Percentiles rank a stretch among this genome's conserved stretches.
Evolutionary conservation across 1,140 invertebrate species (phyloP).

Genomic region (Drosophila mayri): DNA sequence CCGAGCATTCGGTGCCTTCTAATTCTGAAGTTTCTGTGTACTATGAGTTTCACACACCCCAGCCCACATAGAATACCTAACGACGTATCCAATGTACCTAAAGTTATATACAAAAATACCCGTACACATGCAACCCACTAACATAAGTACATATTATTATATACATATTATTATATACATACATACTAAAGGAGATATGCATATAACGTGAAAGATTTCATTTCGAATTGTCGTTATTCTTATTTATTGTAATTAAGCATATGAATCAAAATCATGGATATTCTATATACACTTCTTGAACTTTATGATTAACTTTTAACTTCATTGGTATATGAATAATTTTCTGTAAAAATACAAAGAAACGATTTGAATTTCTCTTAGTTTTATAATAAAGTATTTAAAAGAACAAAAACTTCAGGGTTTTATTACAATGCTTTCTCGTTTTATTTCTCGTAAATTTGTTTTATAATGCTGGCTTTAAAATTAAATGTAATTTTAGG

Average conservation of each 20-base stretch:
- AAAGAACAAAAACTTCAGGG: constrained; percentile 4
- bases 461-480: too few relatives aligned
- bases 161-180: constrained; percentile 44
- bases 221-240: constrained; percentile 71
- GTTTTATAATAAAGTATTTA: constrained; percentile 76
- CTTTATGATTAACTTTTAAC: constrained; percentile 44
- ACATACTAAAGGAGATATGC: constrained; percentile 46
- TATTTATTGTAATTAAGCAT: constrained; percentile 80
- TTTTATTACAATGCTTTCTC: not conserved
- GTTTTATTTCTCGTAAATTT: too few relatives aligned
- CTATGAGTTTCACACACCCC: constrained; percentile 23
- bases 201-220: constrained; percentile 61
- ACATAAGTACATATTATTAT: constrained; percentile 50
- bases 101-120: constrained; percentile 59
- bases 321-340: constrained; percentile 59
- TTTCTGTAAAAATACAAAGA: constrained; percentile 67
- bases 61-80: constrained; percentile 60
- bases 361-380: constrained; percentile 70
- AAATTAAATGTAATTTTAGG: too few relatives aligned
- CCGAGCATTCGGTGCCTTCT: constrained; percentile 17
- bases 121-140: constrained; percentile 47
- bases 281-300: constrained; percentile 35
- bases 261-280: constrained; percentile 48
- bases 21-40: constrained; percentile 29
- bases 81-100: constrained; percentile 76